Percentiles rank a stretch among this genome's conserved stretches.
phyloP scores from a whole-genome alignment of 2,113 vertebrate species.

The Protobothrops flavoviridis region DNA sequence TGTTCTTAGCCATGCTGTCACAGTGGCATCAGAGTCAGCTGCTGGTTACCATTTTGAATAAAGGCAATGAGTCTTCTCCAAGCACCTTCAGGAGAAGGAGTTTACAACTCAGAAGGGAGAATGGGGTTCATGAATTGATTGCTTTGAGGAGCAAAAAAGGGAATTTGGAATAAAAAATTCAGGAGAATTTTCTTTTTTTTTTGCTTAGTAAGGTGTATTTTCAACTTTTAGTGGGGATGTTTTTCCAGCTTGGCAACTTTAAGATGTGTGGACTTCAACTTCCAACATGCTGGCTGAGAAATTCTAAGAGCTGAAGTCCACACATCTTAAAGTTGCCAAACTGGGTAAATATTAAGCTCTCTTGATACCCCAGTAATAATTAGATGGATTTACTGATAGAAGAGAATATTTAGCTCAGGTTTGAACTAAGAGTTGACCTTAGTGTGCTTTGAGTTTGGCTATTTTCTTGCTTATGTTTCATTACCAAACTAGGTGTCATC shows the following conservation, averaged over 20 bases:
- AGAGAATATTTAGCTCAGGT: not conserved
- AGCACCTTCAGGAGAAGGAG: not conserved
- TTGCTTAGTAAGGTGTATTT: not conserved
- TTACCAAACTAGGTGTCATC: not conserved
- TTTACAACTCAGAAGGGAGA: not conserved
- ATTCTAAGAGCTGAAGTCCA: not conserved
- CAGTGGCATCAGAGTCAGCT: conserved; percentile 20
- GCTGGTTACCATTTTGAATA: conserved; percentile 14
- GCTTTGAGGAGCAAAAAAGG: not conserved
- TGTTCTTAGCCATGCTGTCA: conserved; percentile 23
- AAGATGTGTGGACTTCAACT: not conserved
- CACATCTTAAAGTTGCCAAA: not conserved
- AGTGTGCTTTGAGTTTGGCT: not conserved
- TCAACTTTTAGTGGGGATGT: not conserved
- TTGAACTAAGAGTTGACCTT: not conserved
- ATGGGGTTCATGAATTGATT: not conserved
- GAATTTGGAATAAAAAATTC: not conserved
- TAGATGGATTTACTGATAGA: not conserved
- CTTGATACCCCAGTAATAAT: not conserved
- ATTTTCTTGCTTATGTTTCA: not conserved
- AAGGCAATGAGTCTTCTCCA: not conserved
- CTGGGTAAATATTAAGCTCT: not conserved
- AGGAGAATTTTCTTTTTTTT: not conserved
- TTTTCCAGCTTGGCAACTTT: not conserved
- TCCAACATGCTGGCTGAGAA: not conserved